A percentile compares a stretch with the other conserved stretches of the same genome.
These are phyloP conservation scores for Xerus rutilus DNA, from an alignment of 2,797 vertebrate species.

Conservation along the genomic window DNA sequence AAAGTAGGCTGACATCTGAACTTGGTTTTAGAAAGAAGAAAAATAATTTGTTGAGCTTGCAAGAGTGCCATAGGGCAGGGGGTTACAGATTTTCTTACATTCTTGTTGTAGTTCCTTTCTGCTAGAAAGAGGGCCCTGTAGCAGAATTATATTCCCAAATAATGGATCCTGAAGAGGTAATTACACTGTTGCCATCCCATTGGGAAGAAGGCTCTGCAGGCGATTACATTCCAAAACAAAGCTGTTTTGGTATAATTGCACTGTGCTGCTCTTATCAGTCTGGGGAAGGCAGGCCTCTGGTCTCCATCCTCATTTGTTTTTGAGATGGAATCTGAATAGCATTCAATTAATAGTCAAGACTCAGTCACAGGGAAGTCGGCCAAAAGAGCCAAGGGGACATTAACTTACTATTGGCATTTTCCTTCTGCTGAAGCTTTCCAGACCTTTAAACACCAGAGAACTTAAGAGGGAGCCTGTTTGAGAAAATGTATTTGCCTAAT, in stretches of 20 bases:
- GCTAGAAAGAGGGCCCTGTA: conserved; percentile 31
- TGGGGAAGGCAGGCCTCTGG: conserved; percentile 77
- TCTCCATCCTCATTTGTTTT: conserved; percentile 81
- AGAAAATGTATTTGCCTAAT: conserved; percentile 49
- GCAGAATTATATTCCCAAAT: conserved; percentile 79
- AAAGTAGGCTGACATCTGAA: conserved; percentile 62
- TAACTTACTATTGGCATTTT: conserved; percentile 62
- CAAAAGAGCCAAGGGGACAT: conserved; percentile 71
- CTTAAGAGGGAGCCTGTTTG: conserved; percentile 64
- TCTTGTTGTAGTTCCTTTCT: conserved; percentile 54
- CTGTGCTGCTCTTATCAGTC: conserved; percentile 78
- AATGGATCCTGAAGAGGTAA: conserved; percentile 80
- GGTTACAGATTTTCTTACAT: conserved; percentile 36
- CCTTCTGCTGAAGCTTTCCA: conserved; percentile 59
- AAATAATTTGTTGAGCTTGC: conserved; percentile 60
- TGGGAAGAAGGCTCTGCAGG: conserved; percentile 80
- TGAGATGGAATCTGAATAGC: conserved; percentile 71
- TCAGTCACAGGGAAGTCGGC: conserved; percentile 79
- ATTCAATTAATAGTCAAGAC: conserved; percentile 80
- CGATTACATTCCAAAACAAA: conserved; percentile 79
- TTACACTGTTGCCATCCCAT: conserved; percentile 79
- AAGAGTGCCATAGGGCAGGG: conserved; percentile 24
- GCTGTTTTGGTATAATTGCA: conserved; percentile 76
- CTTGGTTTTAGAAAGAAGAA: conserved; percentile 61
- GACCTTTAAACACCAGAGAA: conserved; percentile 49